Conservation (phyloP, 2,797 vertebrate species). For the Okamejei kenojei region DNA sequence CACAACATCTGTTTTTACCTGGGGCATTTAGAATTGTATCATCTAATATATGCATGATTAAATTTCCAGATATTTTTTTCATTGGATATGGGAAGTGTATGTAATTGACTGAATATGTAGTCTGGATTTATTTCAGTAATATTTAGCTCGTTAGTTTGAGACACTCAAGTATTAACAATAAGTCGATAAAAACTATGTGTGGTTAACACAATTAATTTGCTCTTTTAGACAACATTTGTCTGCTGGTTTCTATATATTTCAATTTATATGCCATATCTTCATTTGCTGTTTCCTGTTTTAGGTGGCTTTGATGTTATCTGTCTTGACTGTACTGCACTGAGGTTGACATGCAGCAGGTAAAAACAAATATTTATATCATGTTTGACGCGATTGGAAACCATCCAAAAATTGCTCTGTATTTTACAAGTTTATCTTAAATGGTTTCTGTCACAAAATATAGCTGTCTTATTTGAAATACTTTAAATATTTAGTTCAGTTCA, state of each 20-base stretch:
- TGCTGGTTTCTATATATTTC: not conserved
- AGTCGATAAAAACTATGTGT: no score
- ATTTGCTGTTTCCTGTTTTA: conserved; percentile 50
- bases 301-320: conserved; percentile 65
- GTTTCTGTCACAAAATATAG: not conserved
- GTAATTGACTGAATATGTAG: not conserved
- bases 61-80: not conserved
- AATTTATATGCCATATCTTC: not conserved
- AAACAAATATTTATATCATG: conserved; percentile 40
- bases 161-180: no score
- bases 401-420: not conserved
- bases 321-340: conserved; percentile 67
- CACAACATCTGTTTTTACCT: no score
- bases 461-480: not conserved
- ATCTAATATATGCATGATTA: not conserved
- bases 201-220: not conserved
- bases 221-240: not conserved
- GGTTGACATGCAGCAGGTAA: conserved; percentile 69
- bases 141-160: not conserved
- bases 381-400: not conserved
- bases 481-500: not conserved
- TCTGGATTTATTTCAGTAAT: not conserved
- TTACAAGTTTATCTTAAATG: not conserved
- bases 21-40: not conserved
- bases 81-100: not conserved